Percentiles rank a stretch among this genome's conserved stretches.
Evolutionary conservation across 2,113 vertebrate genomes (phyloP).

Genomic region (Hippocampus zosterae): DNA sequence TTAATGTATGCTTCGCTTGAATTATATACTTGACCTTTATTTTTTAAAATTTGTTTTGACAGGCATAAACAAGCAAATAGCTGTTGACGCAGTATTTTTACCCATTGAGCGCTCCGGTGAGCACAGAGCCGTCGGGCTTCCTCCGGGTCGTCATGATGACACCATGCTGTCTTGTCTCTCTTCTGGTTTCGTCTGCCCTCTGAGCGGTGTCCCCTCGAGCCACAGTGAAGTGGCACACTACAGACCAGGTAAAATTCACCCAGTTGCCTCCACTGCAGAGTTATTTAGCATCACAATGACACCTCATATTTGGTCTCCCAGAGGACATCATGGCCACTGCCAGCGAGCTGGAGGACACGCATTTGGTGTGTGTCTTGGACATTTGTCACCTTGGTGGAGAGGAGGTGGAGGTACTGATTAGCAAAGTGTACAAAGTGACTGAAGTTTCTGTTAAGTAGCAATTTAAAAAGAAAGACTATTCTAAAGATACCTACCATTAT

Average conservation of each 20-base stretch:
- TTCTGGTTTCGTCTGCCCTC: constrained; percentile 61
- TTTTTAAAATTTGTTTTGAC: constrained; percentile 30
- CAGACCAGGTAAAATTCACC: constrained; percentile 67
- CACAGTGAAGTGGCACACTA: constrained; percentile 17
- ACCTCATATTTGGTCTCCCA: constrained; percentile 24
- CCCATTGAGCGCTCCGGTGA: constrained; percentile 69
- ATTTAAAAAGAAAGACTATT: neutral
- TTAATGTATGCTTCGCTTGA: neutral
- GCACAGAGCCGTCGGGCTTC: constrained; percentile 61
- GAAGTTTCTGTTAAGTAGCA: constrained; percentile 35
- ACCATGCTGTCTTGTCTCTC: constrained; percentile 64
- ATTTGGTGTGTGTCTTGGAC: constrained; percentile 80
- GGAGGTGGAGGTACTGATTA: constrained; percentile 79
- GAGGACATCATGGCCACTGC: constrained; percentile 50
- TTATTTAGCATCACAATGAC: neutral
- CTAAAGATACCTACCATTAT: too few relatives aligned
- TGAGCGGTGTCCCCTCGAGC: constrained; percentile 12
- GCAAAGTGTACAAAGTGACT: constrained; percentile 76
- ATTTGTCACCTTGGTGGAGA: constrained; percentile 81
- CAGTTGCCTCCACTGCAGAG: neutral
- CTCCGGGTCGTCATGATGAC: constrained; percentile 63
- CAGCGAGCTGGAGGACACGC: constrained; percentile 69
- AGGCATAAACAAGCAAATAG: constrained; percentile 84
- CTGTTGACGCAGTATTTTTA: constrained; percentile 78
- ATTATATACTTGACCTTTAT: neutral